phyloP scores from a whole-genome alignment of 1,140 invertebrate genomes.

The Eurosta solidaginis region DNA sequence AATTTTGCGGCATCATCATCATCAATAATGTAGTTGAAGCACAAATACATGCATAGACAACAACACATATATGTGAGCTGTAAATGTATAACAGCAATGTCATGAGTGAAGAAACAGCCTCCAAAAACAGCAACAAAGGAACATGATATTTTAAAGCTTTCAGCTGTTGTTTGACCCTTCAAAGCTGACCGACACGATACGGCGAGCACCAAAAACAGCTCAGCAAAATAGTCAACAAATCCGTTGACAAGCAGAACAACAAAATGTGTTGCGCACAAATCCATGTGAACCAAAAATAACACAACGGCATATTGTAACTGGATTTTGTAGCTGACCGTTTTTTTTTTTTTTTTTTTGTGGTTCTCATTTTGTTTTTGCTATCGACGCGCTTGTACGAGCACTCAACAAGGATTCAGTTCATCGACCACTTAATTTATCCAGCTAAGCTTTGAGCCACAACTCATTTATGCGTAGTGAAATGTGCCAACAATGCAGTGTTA shows the following conservation, averaged over 20 bases:
- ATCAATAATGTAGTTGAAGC: not conserved
- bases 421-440: conserved; percentile 59
- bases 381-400: conserved; percentile 15
- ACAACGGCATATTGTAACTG: not conserved
- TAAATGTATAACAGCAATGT: too few relatives aligned
- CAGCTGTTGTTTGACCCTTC: not conserved
- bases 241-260: not conserved
- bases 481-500: not conserved
- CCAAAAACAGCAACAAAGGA: not conserved
- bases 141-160: not conserved
- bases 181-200: not conserved
- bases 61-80: too few relatives aligned
- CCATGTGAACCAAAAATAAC: not conserved
- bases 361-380: not conserved
- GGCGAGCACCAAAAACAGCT: not conserved
- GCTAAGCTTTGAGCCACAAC: conserved; percentile 56
- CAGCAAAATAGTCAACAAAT: conserved; percentile 9
- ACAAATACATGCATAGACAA: too few relatives aligned
- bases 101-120: too few relatives aligned
- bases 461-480: conserved; percentile 41
- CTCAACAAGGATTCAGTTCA: conserved; percentile 58
- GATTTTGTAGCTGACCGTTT: not conserved
- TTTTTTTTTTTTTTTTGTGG: not conserved
- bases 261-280: not conserved
- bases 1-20: conserved; percentile 21